Conservation (phyloP, 1,140 invertebrate species). For the Lepeophtheirus salmonis region DNA sequence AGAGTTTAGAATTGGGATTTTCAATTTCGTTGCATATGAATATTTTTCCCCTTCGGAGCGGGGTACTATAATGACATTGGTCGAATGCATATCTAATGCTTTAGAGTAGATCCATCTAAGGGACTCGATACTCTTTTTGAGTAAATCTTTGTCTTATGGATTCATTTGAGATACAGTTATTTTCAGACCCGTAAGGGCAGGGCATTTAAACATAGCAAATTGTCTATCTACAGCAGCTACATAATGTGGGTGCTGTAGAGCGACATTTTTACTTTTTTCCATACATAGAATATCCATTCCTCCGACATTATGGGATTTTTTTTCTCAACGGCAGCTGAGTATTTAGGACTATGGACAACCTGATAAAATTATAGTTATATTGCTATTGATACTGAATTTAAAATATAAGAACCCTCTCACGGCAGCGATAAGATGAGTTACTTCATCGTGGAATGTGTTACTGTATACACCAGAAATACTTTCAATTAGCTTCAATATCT, state of each 20-base stretch:
- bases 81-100: constrained; percentile 33
- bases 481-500: constrained; percentile 45
- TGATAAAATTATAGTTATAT: too few relatives aligned
- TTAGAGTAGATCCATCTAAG: constrained; percentile 41
- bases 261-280: too few relatives aligned
- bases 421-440: constrained; percentile 63
- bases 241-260: constrained; percentile 33
- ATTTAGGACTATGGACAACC: constrained; percentile 48
- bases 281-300: constrained; percentile 56
- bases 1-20: constrained; percentile 46
- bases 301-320: constrained; percentile 52
- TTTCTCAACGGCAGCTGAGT: constrained; percentile 48
- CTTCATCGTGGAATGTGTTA: constrained; percentile 43
- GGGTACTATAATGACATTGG: constrained; percentile 33
- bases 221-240: constrained; percentile 39
- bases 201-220: constrained; percentile 46
- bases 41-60: constrained; percentile 53
- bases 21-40: constrained; percentile 50
- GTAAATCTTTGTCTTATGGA: constrained; percentile 41
- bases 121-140: constrained; percentile 46
- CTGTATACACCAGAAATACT: constrained; percentile 64
- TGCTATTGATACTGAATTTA: too few relatives aligned
- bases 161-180: constrained; percentile 59
- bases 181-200: constrained; percentile 54
- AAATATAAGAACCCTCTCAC: too few relatives aligned